Base-by-base conservation (phyloP, 1,140 invertebrate species). In the Battus philenor region DNA sequence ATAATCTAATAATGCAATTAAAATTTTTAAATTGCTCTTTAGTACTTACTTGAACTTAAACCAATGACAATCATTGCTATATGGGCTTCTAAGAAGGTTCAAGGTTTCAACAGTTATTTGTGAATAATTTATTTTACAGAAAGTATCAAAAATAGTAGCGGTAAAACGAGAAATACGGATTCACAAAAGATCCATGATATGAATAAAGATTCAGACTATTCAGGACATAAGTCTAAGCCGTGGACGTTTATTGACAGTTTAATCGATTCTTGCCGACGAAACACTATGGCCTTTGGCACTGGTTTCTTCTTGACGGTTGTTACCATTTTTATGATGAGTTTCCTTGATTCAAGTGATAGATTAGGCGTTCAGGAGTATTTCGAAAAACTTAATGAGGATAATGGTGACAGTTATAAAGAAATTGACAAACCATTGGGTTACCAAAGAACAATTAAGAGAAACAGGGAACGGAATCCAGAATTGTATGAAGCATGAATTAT, bases 71-170 rank as follows among this genome's bases (percentile, higher is more conserved):
- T n/a, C n/a, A n/a, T n/a, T n/a, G n/a, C n/a, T n/a, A n/a, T n/a
- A n/a, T n/a, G n/a, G n/a, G n/a, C n/a, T n/a, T n/a, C n/a, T n/a
- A n/a, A n/a, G n/a, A n/a, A n/a, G n/a, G n/a, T n/a, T n/a, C n/a
- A n/a, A n/a, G n/a, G n/a, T n/a, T n/a, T n/a, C n/a, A n/a, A 22
- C 7, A 15, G 24, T 58, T 32, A 49, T 36, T 32, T 17, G 32
- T 26, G 12, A 53, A 32, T 46, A 24, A 54, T 78, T 81, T 79
- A 66, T 76, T 76, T 82, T 84, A 48, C 77, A 81, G 77, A 72
- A 20, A 64, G 64, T 33, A 45, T 64, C 45, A 75, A 79, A 58
- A 65, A 44, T 31, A 47, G 26, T 54, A 64, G 50, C 56, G 52
- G 39, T 64, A 67, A 52, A 41, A 45, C 49, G 51, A 50, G 56